Evolutionary conservation across 1,140 invertebrate genomes (phyloP), one percentile per base, ranked within the genome.

Genomic region (Globodera ellingtonae): DNA sequence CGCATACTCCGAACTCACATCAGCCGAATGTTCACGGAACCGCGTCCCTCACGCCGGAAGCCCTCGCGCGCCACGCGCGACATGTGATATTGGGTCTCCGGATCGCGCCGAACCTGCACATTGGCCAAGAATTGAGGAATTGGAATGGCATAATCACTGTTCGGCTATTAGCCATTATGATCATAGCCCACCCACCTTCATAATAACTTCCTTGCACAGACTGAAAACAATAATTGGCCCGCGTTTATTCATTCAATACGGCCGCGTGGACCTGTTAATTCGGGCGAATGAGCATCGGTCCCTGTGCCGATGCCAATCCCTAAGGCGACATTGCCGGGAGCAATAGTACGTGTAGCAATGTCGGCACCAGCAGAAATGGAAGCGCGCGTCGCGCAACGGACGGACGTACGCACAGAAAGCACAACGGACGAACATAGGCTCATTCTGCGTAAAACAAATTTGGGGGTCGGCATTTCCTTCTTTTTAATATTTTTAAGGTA

Each of bases 291-390:
- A 90, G 87, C 95, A 98, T n/a, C 94, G 93, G 24, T 86, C 78
- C 72, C 95, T 92, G 88, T 97, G 95, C 84, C 94, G 93, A 83
- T 95, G 93, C 95, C 95, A 97, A 88, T 97, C 94, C 3, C 93
- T 92, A 76, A 94, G 91, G 21, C 95, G 92, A 90, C 95, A 96
- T 89, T 94, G 94, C 71, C 94, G 91, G n/a, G 90, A 90, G 83
- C 92, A 92, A 84, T 92, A 92, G 83, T 91, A 92, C 84, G 95
- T 95, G 79, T 94, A 94, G 90, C 96, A 97, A 90, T 96, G 96
- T 91, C 96, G 95, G 90, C 95, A 97, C 77, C 93, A 94, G 87
- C 95, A 94, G 90, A 93, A 95, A 85, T 92, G 92, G 83, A 83
- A 79, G 52, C 89, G 85, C 5, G 91, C 91, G 52, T 85, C 85